Base-by-base conservation (phyloP, 2,888 invertebrate species). In the Meandrusa payeni region DNA sequence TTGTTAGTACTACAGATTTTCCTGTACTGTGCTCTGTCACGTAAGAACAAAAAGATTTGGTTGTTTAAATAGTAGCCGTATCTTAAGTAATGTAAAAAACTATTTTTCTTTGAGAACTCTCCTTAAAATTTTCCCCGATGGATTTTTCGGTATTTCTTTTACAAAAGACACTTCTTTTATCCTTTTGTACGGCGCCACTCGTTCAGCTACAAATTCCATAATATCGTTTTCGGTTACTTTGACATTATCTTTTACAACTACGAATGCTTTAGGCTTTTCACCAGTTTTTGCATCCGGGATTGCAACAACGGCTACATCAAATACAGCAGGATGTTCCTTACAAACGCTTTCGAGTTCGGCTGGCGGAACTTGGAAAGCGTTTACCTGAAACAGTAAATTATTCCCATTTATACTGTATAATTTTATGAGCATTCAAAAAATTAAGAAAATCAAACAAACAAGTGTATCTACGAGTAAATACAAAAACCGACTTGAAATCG, bases 301-400 rank as follows among this genome's bases (percentile, higher is more conserved):
- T 0, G 96, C 96, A 46, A 97, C 87, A 0, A 97, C 96, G 0
- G 94, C 97, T 0, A 93, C 95, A 59, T 97, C 97, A 5, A 87
- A 70, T 0, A 98, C 89, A 13, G 89, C 90, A 0, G 94, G 93
- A 72, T 95, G 93, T 27, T 90, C 89, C 45, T 93, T 89, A 1
- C 96, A 63, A 2, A 94, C 61, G 36, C 89, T 91, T 74, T 97
- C 97, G 13, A 97, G 71, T 73, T 97, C 97, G 0, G 97, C 96
- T 10, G 97, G 97, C 5, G 97, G 92, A 3, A 97, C 96, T 91
- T 96, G 91, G 60, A 85, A 91, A 1, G 88, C 91, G 71, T 90
- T 92, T 0, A 93, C 93, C 83, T 83, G 57, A 3, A 56, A 60
- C 6, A 33, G 9, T 7, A n/a, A n/a, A n/a, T n/a, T n/a, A n/a